Evolutionary conservation across 1,140 invertebrate species (phyloP).

Genomic region (Akabosia matsudoensis): DNA sequence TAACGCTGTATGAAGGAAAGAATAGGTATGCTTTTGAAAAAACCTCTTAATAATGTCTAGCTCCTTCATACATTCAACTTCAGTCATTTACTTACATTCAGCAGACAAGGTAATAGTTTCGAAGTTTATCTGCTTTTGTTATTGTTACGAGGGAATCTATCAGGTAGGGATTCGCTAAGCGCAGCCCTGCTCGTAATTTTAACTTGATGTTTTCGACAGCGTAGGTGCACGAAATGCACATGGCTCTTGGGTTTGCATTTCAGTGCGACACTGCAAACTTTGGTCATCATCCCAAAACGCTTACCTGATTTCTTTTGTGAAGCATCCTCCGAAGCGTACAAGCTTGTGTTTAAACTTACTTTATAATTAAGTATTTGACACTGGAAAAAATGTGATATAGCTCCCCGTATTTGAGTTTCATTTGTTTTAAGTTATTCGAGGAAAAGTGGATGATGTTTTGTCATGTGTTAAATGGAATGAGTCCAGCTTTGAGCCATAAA

Average conservation of each 20-base stretch:
- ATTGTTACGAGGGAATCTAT: not conserved
- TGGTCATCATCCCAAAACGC: not conserved
- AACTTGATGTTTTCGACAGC: not conserved
- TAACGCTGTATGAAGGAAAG: not conserved
- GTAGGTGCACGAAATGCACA: slow-evolving; percentile 21
- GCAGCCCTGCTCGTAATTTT: not conserved
- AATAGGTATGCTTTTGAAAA: not conserved
- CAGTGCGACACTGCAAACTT: not conserved
- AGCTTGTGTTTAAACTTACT: not conserved
- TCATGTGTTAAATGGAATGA: too few species aligned
- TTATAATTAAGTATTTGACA: not conserved
- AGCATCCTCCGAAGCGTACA: too few species aligned
- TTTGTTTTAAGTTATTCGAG: too few species aligned
- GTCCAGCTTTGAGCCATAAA: too few species aligned
- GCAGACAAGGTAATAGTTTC: slow-evolving; percentile 12
- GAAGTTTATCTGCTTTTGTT: not conserved
- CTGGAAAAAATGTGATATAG: not conserved
- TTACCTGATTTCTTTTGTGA: not conserved
- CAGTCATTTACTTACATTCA: slow-evolving; percentile 25
- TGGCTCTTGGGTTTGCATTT: not conserved
- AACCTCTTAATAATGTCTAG: slow-evolving; percentile 21
- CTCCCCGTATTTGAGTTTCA: too few species aligned
- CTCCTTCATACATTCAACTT: slow-evolving; percentile 23
- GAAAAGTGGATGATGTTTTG: too few species aligned
- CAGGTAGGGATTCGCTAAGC: slow-evolving; percentile 6